Base-by-base conservation (phyloP, 1,140 invertebrate species). In the Monochamus saltuarius region DNA sequence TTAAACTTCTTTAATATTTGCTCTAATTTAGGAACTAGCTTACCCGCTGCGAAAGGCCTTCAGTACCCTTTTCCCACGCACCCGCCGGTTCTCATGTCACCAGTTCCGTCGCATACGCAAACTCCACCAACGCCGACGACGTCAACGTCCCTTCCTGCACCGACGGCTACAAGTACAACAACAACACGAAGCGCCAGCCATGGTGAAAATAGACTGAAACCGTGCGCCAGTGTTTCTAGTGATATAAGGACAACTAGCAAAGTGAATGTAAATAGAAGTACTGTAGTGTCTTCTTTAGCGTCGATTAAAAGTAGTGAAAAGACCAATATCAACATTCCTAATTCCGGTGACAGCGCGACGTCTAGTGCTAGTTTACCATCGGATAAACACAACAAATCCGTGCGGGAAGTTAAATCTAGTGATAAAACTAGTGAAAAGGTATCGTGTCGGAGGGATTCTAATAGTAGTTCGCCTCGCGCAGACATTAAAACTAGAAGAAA, bases 11-110 rank as follows among this genome's bases (percentile, higher is more conserved):
- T n/a, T 29, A 51, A 47, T 47, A 11, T 45, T 19, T 56, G 34
- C 11, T 51, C 22, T 37, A 36, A 45, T 61, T 14, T 43, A 72
- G 70, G 63, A 56, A 55, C 57, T 10, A 62, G 59, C 45, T 62
- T 69, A 46, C 66, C 72, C 50, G 68, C 76, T 37, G 76, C 77
- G 37, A 88, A 89, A 69, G 85, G 88, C 19, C 74, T 91, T 34
- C 89, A 91, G 69, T 91, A 91, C 79, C 89, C 90, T 17, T 91
- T 91, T 79, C 89, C 89, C 69, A 86, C 85, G 76, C 86, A 88
- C 80, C 88, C 87, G 68, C 85, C 86, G 61, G 77, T 83, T 61
- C 79, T 50, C 38, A 65, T 66, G 62, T 61, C 69, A 45, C 56
- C 65, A 17, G 67, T 56, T 38, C 62, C 62, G 56, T 63, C 65